Conservation (phyloP, 2,888 invertebrate species). For the Scrobipalpa atriplicella region DNA sequence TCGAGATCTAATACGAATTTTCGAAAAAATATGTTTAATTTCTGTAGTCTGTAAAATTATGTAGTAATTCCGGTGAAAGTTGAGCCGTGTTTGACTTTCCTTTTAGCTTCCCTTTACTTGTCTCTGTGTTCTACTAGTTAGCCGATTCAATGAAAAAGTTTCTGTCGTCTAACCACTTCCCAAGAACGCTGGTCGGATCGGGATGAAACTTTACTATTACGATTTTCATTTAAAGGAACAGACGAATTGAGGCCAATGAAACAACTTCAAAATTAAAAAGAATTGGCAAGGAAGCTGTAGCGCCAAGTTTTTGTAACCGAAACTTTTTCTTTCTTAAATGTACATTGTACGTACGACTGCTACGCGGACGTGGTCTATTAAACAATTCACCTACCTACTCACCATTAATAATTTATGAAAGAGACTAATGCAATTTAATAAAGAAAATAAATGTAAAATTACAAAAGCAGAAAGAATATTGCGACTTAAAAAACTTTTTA, state of each 20-base stretch:
- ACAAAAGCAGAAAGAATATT: background rate
- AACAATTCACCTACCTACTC: no score
- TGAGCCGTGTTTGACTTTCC: constrained; percentile 30
- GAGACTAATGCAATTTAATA: no score
- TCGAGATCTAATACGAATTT: no score
- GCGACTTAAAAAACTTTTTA: background rate
- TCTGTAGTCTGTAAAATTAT: no score
- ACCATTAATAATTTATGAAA: no score
- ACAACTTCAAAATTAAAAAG: constrained; percentile 24
- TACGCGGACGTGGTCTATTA: background rate
- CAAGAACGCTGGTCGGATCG: constrained; percentile 20
- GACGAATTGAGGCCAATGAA: constrained; percentile 20
- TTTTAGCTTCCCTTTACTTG: constrained; percentile 29
- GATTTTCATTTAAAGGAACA: constrained; percentile 8
- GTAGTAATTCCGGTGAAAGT: constrained; percentile 1
- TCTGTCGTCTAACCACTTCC: constrained; percentile 30
- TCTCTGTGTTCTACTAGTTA: constrained; percentile 30
- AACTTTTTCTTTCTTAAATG: background rate
- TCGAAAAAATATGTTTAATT: no score
- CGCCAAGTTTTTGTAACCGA: background rate
- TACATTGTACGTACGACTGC: background rate
- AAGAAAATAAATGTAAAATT: no score
- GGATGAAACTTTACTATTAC: constrained; percentile 26
- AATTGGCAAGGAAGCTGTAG: constrained; percentile 20
- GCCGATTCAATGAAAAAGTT: constrained; percentile 32